A percentile compares a stretch with the other conserved stretches of the same genome.
Evolutionary conservation across 2,888 invertebrate species (phyloP).

Genomic region (Ochropacha duplaris): DNA sequence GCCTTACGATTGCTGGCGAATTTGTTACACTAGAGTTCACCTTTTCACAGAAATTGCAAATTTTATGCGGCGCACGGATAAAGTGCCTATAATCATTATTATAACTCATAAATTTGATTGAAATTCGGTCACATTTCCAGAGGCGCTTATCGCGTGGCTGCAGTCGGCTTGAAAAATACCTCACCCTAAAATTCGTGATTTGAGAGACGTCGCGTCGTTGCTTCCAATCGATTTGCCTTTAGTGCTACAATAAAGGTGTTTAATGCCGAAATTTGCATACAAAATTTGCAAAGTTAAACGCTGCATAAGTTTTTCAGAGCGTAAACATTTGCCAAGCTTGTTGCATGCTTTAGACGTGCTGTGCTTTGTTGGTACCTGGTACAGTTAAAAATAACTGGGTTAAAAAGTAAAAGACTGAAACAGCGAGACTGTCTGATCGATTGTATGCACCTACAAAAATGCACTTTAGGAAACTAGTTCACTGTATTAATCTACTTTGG

Average conservation of each 20-base stretch:
- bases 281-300: constrained; percentile 54
- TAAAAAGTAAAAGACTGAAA: neutral
- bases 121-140: constrained; percentile 80
- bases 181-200: constrained; percentile 50
- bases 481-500: neutral
- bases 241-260: constrained; percentile 72
- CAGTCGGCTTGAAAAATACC: constrained; percentile 80
- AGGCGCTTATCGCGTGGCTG: constrained; percentile 74
- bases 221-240: constrained; percentile 78
- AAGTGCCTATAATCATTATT: constrained; percentile 81
- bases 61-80: constrained; percentile 75
- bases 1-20: constrained; percentile 78
- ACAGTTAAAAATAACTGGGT: neutral
- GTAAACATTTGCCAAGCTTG: constrained; percentile 36
- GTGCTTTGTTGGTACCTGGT: constrained; percentile 2
- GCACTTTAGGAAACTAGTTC: neutral
- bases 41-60: constrained; percentile 80
- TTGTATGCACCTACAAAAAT: neutral
- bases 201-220: constrained; percentile 59
- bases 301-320: constrained; percentile 40
- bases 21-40: constrained; percentile 80
- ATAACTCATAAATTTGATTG: constrained; percentile 83
- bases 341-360: constrained; percentile 17
- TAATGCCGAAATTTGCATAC: constrained; percentile 70
- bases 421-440: neutral